Conservation (phyloP, 2,797 vertebrate species). For the Thripadectes ignobilis region DNA sequence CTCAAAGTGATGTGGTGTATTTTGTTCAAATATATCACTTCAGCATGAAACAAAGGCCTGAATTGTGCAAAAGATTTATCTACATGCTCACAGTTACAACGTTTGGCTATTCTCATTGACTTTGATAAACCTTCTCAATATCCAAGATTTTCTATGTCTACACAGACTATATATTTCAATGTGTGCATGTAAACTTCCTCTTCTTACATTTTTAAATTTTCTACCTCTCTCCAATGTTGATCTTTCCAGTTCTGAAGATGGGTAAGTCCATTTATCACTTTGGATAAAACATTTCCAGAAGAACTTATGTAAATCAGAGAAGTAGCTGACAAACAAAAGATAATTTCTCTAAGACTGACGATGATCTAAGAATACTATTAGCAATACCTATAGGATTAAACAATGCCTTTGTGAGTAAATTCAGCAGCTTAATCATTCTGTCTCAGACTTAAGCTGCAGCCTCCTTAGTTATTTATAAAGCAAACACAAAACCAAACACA, state of each 20-base stretch:
- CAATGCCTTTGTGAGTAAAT: neutral
- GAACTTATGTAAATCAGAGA: neutral
- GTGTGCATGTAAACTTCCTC: neutral
- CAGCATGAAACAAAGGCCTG: neutral
- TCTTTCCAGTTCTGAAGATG: neutral
- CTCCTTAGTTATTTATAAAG: neutral
- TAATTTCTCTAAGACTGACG: neutral
- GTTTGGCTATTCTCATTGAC: neutral
- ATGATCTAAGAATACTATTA: neutral
- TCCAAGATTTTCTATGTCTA: neutral
- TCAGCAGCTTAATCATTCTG: neutral
- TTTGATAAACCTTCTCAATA: constrained; percentile 8
- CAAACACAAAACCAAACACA: neutral
- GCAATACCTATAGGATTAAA: neutral
- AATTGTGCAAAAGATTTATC: neutral
- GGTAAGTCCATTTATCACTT: neutral
- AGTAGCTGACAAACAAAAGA: neutral
- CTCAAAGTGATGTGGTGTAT: neutral
- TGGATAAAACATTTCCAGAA: neutral
- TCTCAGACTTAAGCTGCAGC: neutral
- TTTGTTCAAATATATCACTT: neutral
- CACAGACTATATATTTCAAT: neutral
- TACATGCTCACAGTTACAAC: neutral
- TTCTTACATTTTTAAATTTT: neutral
- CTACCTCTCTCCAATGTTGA: neutral